Conservation (phyloP, 2,113 vertebrate genomes). For the Eretmochelys imbricata region DNA sequence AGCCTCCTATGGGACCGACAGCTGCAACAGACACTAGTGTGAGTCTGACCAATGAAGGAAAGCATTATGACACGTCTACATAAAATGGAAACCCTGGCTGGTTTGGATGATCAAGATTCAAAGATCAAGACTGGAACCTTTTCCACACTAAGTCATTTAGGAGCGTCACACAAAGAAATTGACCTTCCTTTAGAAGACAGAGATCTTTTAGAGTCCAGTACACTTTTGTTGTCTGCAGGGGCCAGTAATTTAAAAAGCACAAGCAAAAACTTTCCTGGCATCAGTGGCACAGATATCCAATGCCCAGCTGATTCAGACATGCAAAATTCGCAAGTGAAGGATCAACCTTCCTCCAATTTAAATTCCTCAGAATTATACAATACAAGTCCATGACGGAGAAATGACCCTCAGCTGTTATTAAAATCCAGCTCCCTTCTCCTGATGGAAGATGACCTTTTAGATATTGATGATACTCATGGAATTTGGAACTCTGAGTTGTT, state of each 20-base stretch:
- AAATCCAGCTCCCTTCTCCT: not conserved
- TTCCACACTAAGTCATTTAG: not conserved
- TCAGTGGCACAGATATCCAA: not conserved
- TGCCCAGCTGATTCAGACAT: not conserved
- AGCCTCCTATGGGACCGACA: not conserved
- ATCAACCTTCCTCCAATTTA: not conserved
- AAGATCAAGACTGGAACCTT: not conserved
- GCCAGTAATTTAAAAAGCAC: not conserved
- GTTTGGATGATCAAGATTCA: not conserved
- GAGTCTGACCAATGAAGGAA: not conserved
- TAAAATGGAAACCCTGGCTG: not conserved
- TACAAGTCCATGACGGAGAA: constrained; percentile 1
- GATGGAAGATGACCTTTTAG: not conserved
- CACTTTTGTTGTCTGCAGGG: not conserved
- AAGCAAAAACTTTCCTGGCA: not conserved
- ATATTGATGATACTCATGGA: not conserved
- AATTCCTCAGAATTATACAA: not conserved
- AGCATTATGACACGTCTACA: not conserved
- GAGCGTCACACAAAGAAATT: not conserved
- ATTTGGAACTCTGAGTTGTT: not conserved
- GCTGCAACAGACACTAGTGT: not conserved
- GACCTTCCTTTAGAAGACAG: not conserved
- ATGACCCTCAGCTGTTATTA: not conserved
- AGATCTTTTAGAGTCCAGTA: not conserved
- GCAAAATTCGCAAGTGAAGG: not conserved